Conservation (phyloP, 2,113 vertebrate species). For the Aegithalos caudatus region DNA sequence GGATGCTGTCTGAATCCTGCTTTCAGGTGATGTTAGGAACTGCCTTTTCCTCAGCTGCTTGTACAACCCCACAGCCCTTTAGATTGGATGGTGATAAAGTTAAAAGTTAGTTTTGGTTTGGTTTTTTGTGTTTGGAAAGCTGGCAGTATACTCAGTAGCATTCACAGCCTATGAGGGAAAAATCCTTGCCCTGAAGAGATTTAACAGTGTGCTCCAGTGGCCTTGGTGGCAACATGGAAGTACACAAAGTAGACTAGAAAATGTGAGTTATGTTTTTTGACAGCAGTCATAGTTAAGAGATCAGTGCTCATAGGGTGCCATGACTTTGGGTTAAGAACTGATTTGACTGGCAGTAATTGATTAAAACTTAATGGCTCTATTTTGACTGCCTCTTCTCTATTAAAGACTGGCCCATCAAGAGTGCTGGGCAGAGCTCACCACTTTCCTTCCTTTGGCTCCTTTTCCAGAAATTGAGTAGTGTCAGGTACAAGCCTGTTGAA, state of each 20-base stretch:
- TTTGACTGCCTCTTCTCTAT: neutral
- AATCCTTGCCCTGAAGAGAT: neutral
- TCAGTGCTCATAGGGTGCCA: neutral
- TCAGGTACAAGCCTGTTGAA: neutral
- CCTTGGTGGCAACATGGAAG: neutral
- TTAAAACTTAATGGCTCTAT: neutral
- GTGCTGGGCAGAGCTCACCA: neutral
- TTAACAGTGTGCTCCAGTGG: neutral
- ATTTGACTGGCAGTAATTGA: neutral
- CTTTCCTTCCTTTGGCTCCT: neutral
- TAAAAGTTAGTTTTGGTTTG: neutral
- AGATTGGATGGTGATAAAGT: neutral
- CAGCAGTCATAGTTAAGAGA: neutral
- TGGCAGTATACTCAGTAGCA: neutral
- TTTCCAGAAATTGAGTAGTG: neutral
- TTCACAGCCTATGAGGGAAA: neutral
- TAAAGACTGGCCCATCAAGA: neutral
- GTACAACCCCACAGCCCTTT: neutral
- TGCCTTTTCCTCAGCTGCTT: neutral
- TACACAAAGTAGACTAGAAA: too few species aligned
- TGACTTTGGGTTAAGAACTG: accelerated
- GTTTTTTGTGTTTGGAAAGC: neutral
- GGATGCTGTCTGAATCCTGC: neutral
- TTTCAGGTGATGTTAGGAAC: neutral
- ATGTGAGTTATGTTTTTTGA: neutral